Percentiles rank a stretch among this genome's conserved stretches.
Evolutionary conservation across 2,113 vertebrate genomes (phyloP).

Genomic region (Heptranchias perlo): DNA sequence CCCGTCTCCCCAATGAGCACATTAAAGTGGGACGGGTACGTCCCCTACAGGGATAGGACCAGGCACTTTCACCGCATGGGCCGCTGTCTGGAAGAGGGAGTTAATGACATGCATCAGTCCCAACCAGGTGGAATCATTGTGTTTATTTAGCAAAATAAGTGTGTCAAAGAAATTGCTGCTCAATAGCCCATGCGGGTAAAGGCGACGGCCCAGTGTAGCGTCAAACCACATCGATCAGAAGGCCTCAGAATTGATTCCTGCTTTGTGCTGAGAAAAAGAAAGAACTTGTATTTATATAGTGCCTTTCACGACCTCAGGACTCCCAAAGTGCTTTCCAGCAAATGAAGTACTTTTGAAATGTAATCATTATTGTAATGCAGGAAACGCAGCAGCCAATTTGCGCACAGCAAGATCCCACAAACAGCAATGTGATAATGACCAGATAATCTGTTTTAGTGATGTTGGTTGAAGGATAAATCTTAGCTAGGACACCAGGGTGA

Average conservation of each 20-base stretch:
- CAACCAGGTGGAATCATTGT: not conserved
- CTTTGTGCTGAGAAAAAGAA: not conserved
- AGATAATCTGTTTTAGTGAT: too few relatives aligned
- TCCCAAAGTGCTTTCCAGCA: not conserved
- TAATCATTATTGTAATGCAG: not conserved
- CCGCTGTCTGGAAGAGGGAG: not conserved
- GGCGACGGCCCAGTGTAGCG: not conserved
- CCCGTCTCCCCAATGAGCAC: not conserved
- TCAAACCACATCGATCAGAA: not conserved
- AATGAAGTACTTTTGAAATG: not conserved
- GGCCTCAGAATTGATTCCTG: not conserved
- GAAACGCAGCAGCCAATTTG: not conserved
- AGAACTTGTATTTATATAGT: not conserved
- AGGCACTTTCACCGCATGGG: not conserved
- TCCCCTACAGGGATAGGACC: not conserved
- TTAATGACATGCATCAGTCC: not conserved
- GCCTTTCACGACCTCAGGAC: not conserved
- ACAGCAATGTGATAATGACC: too few relatives aligned
- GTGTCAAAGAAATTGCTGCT: not conserved
- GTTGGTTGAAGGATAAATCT: too few relatives aligned
- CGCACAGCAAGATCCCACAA: not conserved
- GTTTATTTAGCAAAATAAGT: not conserved
- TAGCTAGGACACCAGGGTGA: too few relatives aligned
- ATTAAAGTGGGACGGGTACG: not conserved
- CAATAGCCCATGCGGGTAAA: not conserved